These are phyloP conservation scores for Etheostoma perlongum DNA, from an alignment of 2,797 vertebrate species.

Conservation along the genomic window DNA sequence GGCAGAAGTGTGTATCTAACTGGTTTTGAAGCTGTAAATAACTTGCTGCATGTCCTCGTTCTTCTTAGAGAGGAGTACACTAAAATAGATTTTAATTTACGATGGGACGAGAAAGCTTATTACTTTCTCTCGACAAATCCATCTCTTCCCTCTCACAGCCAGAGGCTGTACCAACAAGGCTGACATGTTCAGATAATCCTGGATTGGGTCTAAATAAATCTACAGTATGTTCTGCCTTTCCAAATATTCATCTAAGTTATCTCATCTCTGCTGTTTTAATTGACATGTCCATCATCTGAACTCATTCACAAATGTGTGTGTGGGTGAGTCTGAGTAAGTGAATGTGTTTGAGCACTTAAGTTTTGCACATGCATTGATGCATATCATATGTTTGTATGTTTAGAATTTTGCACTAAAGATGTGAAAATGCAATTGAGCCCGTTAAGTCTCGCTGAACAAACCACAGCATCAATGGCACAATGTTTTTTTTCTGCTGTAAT, in stretches of 20 bases:
- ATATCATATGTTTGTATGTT: not conserved
- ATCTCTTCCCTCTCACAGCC: conserved; percentile 9
- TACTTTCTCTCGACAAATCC: conserved; percentile 34
- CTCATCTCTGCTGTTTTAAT: conserved; percentile 37
- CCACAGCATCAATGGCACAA: not conserved
- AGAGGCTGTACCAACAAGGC: not conserved
- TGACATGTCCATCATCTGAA: conserved; percentile 43
- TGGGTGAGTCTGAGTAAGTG: no score
- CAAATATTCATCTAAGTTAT: conserved; percentile 35
- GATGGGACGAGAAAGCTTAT: conserved; percentile 16
- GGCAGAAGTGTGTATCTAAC: conserved; percentile 33
- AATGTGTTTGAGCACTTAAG: not conserved
- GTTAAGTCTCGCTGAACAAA: not conserved
- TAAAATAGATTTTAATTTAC: conserved; percentile 65
- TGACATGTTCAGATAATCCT: conserved; percentile 45
- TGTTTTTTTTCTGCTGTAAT: not conserved
- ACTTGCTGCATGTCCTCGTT: conserved; percentile 54
- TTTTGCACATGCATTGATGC: not conserved
- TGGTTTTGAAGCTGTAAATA: conserved; percentile 63
- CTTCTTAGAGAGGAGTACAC: conserved; percentile 31
- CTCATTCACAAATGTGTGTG: not conserved
- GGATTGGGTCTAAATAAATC: conserved; percentile 27
- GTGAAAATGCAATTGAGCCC: not conserved
- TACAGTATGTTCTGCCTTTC: conserved; percentile 24
- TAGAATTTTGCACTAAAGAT: not conserved